Conservation (phyloP, 2,888 invertebrate genomes). For the Ashinkailepas kermadecensis region DNA sequence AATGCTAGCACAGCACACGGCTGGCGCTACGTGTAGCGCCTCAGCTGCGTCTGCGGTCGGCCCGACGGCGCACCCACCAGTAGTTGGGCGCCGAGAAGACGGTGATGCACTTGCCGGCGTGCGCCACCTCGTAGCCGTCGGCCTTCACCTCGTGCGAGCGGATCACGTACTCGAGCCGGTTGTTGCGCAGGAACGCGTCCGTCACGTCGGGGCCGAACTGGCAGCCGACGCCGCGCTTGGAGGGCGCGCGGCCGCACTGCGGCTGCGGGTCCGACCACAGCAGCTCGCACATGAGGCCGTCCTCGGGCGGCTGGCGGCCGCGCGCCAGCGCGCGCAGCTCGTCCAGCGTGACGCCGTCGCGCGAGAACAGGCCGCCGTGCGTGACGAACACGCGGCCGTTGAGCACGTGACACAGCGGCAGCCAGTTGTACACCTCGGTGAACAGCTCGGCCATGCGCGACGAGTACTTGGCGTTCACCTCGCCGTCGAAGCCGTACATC, state of each 20-base stretch:
- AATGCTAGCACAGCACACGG: too few relatives aligned
- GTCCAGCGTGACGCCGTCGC: constrained; percentile 81
- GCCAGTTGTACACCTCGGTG: constrained; percentile 97
- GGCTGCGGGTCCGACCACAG: constrained; percentile 98
- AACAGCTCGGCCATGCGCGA: constrained; percentile 93
- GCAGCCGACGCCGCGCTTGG: constrained; percentile 94
- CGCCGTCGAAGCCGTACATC: constrained; percentile 99
- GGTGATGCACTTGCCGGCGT: constrained; percentile 92
- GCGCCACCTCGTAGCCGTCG: constrained; percentile 90
- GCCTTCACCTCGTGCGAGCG: constrained; percentile 90
- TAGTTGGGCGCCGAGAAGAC: constrained; percentile 99
- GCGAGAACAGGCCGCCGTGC: constrained; percentile 96
- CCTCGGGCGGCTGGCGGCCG: constrained; percentile 94
- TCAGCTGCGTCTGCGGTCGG: too few relatives aligned
- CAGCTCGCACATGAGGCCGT: constrained; percentile 94
- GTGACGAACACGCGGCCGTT: constrained; percentile 77
- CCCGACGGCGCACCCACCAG: constrained; percentile 58
- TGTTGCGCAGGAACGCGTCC: constrained; percentile 67
- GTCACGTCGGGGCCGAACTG: constrained; percentile 99
- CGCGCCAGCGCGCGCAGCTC: constrained; percentile 82
- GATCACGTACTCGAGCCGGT: constrained; percentile 86
- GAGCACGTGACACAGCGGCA: constrained; percentile 92
- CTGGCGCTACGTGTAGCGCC: too few relatives aligned
- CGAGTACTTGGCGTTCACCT: constrained; percentile 92
- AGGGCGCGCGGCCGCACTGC: constrained; percentile 75